These are phyloP conservation scores for Periparus ater DNA, from an alignment of 2,797 vertebrate genomes.

Conservation along the genomic window DNA sequence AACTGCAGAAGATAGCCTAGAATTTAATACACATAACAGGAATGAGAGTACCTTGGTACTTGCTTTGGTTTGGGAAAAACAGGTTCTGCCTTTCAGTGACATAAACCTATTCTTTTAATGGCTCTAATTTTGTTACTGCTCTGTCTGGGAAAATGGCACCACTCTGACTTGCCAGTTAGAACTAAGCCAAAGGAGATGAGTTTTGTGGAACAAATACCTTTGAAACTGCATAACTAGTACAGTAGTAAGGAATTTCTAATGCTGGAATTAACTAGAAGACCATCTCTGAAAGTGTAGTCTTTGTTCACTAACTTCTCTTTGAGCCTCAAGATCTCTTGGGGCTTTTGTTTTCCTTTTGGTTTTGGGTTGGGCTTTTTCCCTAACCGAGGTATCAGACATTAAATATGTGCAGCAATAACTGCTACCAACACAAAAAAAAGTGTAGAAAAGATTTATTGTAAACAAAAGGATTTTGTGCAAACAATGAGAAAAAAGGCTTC, in stretches of 20 bases:
- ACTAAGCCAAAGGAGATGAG: not conserved
- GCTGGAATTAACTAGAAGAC: not conserved
- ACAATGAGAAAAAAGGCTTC: not conserved
- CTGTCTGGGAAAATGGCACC: not conserved
- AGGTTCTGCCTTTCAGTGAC: not conserved
- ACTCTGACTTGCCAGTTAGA: not conserved
- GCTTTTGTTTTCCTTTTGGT: not conserved
- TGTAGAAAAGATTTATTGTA: slow-evolving; percentile 21
- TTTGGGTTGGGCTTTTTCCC: not conserved
- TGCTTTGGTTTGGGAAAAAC: not conserved
- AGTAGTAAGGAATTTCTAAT: not conserved
- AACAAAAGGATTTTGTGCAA: not conserved
- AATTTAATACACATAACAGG: not conserved
- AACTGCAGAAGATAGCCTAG: not conserved
- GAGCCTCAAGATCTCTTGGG: not conserved
- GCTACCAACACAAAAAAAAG: not conserved
- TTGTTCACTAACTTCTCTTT: not conserved
- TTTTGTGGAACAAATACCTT: not conserved
- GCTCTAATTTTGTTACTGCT: not conserved
- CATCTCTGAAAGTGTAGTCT: not conserved
- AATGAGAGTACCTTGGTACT: not conserved
- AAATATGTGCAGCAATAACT: not conserved
- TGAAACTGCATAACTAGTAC: not conserved
- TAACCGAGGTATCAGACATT: not conserved
- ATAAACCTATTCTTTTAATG: not conserved